Conservation (phyloP, 1,140 invertebrate genomes). For the Bombus turneri region DNA sequence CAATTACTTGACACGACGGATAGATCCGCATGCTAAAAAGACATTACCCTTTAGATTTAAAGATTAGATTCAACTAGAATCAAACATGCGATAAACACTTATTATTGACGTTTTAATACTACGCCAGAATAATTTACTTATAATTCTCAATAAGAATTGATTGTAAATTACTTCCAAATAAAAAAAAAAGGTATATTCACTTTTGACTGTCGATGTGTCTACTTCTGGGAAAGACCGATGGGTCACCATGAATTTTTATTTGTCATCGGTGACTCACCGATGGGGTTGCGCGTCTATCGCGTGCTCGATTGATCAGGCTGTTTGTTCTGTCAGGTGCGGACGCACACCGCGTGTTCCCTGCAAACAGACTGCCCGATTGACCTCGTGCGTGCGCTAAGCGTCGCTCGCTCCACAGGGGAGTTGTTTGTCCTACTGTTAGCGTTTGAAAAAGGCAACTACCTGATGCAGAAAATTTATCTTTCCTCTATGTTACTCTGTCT, state of each 20-base stretch:
- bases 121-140: no score
- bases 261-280: conserved; percentile 7
- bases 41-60: no score
- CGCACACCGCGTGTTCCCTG: neutral
- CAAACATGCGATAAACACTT: no score
- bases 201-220: neutral
- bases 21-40: rapidly evolving
- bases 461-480: neutral
- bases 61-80: no score
- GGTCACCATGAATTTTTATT: conserved; percentile 7
- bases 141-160: no score
- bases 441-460: neutral
- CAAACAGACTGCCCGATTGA: conserved; percentile 29
- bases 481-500: neutral
- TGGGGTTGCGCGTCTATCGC: conserved; percentile 13
- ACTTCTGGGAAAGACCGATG: neutral
- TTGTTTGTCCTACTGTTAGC: neutral
- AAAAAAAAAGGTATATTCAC: neutral
- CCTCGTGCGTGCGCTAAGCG: conserved; percentile 15
- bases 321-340: conserved; percentile 44
- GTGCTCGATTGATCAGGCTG: conserved; percentile 33
- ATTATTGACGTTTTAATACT: no score
- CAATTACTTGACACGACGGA: no score
- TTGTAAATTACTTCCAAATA: no score
- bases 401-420: neutral